These are phyloP conservation scores for Drosophila merina DNA, from an alignment of 2,888 invertebrate species.

Conservation along the genomic window DNA sequence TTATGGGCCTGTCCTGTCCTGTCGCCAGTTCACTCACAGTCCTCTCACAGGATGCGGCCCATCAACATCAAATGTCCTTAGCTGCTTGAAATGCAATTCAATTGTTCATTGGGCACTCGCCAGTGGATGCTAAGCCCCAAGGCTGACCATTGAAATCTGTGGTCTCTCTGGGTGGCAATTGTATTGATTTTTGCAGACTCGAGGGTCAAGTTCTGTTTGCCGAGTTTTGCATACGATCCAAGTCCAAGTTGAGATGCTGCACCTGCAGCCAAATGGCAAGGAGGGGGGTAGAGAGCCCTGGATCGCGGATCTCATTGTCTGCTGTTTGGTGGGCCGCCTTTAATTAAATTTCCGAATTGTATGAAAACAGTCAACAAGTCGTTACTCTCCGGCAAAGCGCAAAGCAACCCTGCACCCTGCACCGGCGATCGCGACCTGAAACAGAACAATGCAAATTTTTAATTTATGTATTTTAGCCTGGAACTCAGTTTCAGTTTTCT, in stretches of 20 bases:
- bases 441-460: conserved; percentile 80
- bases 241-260: conserved; percentile 42
- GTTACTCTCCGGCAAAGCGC: conserved; percentile 58
- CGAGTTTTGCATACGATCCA: conserved; percentile 56
- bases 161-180: conserved; percentile 81
- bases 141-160: conserved; percentile 56
- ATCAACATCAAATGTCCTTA: conserved; percentile 79
- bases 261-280: conserved; percentile 50
- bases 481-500: conserved; percentile 50
- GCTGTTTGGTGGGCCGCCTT: conserved; percentile 66
- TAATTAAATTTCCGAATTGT: conserved; percentile 79
- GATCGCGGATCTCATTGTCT: conserved; percentile 71
- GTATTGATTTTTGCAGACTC: conserved; percentile 79
- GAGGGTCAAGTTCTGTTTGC: conserved; percentile 55
- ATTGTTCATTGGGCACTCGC: conserved; percentile 66
- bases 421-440: conserved; percentile 44
- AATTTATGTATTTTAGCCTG: conserved; percentile 79
- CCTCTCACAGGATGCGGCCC: conserved; percentile 72
- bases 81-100: conserved; percentile 80
- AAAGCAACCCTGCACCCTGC: conserved; percentile 13
- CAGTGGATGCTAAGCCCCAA: neutral
- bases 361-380: conserved; percentile 79
- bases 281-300: conserved; percentile 1
- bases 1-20: conserved; percentile 47
- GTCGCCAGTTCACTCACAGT: neutral